Percentiles rank a stretch among this genome's conserved stretches.
These are phyloP conservation scores for Aphelinus atriplicis DNA, from an alignment of 1,140 invertebrate species.

Conservation along the genomic window DNA sequence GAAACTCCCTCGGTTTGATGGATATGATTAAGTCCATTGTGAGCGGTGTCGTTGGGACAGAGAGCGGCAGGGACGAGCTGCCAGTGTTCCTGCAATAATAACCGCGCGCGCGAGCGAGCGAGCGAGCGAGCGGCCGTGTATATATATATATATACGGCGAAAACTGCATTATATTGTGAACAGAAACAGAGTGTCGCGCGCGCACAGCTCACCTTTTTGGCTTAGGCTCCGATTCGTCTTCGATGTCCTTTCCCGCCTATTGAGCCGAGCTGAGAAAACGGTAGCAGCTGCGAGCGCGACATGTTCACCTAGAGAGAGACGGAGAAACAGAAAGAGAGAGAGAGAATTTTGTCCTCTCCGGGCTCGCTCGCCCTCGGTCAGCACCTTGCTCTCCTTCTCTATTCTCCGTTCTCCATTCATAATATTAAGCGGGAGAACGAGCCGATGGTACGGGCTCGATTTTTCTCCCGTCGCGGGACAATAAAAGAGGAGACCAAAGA, in stretches of 20 bases:
- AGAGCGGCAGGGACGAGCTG: neutral
- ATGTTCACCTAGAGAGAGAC: too few relatives aligned
- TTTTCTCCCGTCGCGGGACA: constrained; percentile 24
- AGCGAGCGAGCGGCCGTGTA: neutral
- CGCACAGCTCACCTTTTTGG: constrained; percentile 28
- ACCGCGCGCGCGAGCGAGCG: neutral
- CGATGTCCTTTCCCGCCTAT: constrained; percentile 27
- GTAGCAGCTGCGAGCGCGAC: constrained; percentile 10
- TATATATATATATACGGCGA: neutral
- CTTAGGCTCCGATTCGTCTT: constrained; percentile 38
- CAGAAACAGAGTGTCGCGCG: constrained; percentile 7
- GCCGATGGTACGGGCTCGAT: constrained; percentile 4
- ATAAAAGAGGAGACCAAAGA: neutral
- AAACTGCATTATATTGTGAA: neutral
- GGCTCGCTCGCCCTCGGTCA: neutral
- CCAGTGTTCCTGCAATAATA: constrained; percentile 33
- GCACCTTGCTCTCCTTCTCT: constrained; percentile 18
- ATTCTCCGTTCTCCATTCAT: constrained; percentile 28
- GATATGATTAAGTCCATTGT: constrained; percentile 40
- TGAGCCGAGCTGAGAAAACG: constrained; percentile 15
- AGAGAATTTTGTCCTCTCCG: constrained; percentile 7
- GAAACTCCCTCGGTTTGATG: constrained; percentile 36
- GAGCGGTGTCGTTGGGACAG: neutral
- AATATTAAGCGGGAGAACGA: constrained; percentile 10
- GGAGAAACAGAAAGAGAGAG: neutral